Percentiles rank a stretch among this genome's conserved stretches.
Evolutionary conservation across 2,888 invertebrate genomes (phyloP).

Genomic region (Torymus auratus): DNA sequence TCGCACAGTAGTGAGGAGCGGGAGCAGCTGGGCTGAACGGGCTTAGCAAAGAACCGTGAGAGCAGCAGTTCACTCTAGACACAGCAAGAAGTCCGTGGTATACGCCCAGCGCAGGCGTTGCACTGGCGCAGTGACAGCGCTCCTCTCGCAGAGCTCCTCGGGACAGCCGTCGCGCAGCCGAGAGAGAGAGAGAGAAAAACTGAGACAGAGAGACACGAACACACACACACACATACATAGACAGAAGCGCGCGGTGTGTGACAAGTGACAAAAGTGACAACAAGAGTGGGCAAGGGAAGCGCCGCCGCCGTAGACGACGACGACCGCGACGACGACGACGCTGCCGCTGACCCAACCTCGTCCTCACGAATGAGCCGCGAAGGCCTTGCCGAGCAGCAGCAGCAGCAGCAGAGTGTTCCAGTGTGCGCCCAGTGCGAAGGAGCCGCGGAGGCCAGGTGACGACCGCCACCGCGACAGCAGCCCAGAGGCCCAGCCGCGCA

Average conservation of each 20-base stretch:
- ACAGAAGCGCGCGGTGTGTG: too few relatives aligned
- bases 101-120: too few relatives aligned
- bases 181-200: neutral
- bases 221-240: too few relatives aligned
- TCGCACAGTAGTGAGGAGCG: too few relatives aligned
- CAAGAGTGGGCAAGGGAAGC: neutral
- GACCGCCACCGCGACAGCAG: neutral
- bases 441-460: conserved; percentile 46
- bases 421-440: conserved; percentile 36
- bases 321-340: conserved; percentile 12
- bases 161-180: neutral
- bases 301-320: neutral
- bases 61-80: too few relatives aligned
- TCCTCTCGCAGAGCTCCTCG: neutral
- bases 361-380: conserved; percentile 48
- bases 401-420: too few relatives aligned
- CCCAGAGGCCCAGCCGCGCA: too few relatives aligned
- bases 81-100: too few relatives aligned
- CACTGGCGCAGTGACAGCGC: neutral
- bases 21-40: too few relatives aligned
- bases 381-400: conserved; percentile 24
- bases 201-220: too few relatives aligned
- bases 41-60: too few relatives aligned
- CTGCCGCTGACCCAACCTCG: neutral
- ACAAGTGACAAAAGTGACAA: neutral